phyloP scores from a whole-genome alignment of 2,113 vertebrate species.

The Lepidothrix coronata region DNA sequence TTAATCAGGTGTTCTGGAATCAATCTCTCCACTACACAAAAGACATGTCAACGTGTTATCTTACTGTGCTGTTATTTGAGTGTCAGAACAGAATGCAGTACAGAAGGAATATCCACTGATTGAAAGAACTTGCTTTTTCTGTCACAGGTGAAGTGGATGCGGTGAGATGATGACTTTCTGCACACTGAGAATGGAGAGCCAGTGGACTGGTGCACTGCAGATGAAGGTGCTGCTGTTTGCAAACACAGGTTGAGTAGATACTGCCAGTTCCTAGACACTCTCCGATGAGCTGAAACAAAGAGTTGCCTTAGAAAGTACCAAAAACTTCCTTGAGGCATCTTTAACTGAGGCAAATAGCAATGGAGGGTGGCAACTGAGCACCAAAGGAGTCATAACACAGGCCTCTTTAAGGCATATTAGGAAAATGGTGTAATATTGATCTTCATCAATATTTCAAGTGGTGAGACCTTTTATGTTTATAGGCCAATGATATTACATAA shows the following conservation, averaged over 20 bases:
- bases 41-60: neutral
- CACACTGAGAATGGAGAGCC: neutral
- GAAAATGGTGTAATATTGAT: neutral
- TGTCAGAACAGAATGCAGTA: neutral
- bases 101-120: neutral
- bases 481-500: neutral
- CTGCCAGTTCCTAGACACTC: neutral
- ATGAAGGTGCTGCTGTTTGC: neutral
- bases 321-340: neutral
- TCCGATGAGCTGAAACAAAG: neutral
- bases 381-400: neutral
- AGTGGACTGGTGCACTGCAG: neutral
- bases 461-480: neutral
- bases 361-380: neutral
- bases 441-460: neutral
- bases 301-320: neutral
- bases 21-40: neutral
- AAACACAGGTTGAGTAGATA: rapidly evolving
- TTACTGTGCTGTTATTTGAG: neutral
- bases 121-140: neutral
- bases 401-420: neutral
- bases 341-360: neutral
- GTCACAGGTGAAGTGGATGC: neutral
- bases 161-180: neutral
- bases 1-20: neutral